Evolutionary conservation across 2,888 invertebrate genomes (phyloP), one percentile per base, ranked within the genome.

Genomic region (Eupithecia abbreviata): DNA sequence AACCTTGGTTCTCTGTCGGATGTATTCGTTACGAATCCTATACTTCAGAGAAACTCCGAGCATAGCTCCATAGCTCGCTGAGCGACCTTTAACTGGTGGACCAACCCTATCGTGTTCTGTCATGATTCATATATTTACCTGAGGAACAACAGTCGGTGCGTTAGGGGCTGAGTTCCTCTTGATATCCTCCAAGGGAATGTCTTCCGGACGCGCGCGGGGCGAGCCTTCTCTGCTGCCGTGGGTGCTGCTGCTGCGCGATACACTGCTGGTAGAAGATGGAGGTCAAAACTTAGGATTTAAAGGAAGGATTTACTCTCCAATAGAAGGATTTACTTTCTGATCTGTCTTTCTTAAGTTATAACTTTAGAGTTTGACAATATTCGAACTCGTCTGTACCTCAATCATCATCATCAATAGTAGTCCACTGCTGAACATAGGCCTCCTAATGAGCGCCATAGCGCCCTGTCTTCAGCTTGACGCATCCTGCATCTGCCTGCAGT

Each of bases 181-280:
- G 85, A 98, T 97, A 80, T 98, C 96, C 85, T 98, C 98, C 66
- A 98, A 89, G 0, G 98, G 98, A 69, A 98, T 98, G 84, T 98
- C 98, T 86, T 98, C 98, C 81, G 98, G 97, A 77, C 97, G 95
- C 0, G 97, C 96, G 62, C 98, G 94, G 0, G 97, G 97, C n/a
- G 97, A 98, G 18, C 95, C 96, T 42, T 97, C 97, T 7, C 97
- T 93, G 0, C 97, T 97, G 2, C 96, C 95, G 62, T 94, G 92
- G 2, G 94, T 88, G 68, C 93, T 92, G 80, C 94, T 93, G 79
- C 88, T 89, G 2, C 94, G 88, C 0, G 94, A 94, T 62, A 93
- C 85, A 79, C 94, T 94, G 78, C 93, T 93, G 86, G 71, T 85
- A 43, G 43, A 12, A 42, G 7, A 68, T 49, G 80, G 69, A 72